Evolutionary conservation across 2,888 invertebrate species (phyloP), one percentile per base, ranked within the genome.

Genomic region (Stomorhina lunata): DNA sequence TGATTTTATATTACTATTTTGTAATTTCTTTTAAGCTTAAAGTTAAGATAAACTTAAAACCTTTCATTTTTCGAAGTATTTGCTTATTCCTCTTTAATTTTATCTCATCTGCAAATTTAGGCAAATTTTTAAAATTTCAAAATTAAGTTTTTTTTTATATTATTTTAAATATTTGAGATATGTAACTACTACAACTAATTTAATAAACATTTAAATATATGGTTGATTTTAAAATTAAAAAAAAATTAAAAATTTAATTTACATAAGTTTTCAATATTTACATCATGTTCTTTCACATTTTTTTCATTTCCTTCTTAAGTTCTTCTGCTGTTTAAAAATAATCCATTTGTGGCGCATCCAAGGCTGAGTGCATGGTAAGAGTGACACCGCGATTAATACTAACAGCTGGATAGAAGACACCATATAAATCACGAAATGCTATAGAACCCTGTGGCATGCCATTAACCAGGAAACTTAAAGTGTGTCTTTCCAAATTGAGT

Each of bases 401-500:
- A 85, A 99, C 96, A 0, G 99, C 99, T n/a, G 99, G 99, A 92
- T 98, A 99, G 92, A 98, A 98, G 5, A 98, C 97, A 10, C 99
- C 98, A 86, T 97, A 97, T 34, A 98, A 93, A 89, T 97, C 97
- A 73, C 95, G 95, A 92, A 98, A 98, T 48, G 98, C 98, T 59
- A 98, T 94, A 65, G 95, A 95, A 32, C 98, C 98, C 92, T 99
- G 98, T 27, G 96, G 96, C 89, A 95, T 95, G 88, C 97, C 98
- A 92, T 99, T 98, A 37, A 99, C 96, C 89, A 95, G 96, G 93
- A 98, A 99, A 84, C 96, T 95, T 65, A 99, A 93, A 71, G 95
- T 95, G 91, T 98, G 97, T 73, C 95, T 94, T 88, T 97, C 95
- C 85, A 99, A 94, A 92, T 99, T 99, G 34, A 99, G 93, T 43